Percentiles rank a stretch among this genome's conserved stretches.
Evolutionary conservation across 2,888 invertebrate species (phyloP).

Genomic region (Anodontia alba): DNA sequence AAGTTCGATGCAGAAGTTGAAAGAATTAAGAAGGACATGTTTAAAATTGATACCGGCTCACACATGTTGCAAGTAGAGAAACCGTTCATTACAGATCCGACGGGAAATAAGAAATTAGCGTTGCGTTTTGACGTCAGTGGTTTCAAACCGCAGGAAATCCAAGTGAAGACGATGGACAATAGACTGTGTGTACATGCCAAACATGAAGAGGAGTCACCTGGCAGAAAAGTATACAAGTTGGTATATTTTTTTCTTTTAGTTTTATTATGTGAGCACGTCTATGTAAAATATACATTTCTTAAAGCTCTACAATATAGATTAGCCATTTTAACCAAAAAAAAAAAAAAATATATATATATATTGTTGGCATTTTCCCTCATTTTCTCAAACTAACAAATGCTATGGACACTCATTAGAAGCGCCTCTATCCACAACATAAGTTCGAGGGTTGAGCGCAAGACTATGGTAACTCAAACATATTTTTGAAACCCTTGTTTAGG

Average conservation of each 20-base stretch:
- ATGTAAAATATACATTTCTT: too few species aligned
- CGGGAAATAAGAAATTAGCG: slow-evolving; percentile 94
- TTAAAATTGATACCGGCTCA: slow-evolving; percentile 66
- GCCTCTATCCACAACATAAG: too few species aligned
- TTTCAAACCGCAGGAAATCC: slow-evolving; percentile 97
- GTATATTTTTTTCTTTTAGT: background rate
- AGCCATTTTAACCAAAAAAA: too few species aligned
- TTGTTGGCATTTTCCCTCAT: too few species aligned
- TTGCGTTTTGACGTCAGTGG: slow-evolving; percentile 99
- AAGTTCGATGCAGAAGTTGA: slow-evolving; percentile 72
- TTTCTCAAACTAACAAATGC: too few species aligned
- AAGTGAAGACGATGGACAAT: slow-evolving; percentile 99
- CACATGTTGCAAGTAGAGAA: slow-evolving; percentile 70
- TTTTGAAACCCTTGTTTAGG: too few species aligned
- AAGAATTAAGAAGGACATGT: slow-evolving; percentile 66
- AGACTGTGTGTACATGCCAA: slow-evolving; percentile 97
- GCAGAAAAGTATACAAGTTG: slow-evolving; percentile 93
- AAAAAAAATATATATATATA: too few species aligned
- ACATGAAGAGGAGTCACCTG: slow-evolving; percentile 99
- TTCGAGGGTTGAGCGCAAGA: too few species aligned
- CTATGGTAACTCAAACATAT: too few species aligned
- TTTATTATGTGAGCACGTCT: too few species aligned
- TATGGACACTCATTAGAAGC: too few species aligned
- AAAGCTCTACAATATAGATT: too few species aligned
- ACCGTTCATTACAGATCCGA: slow-evolving; percentile 83